phyloP scores from a whole-genome alignment of 2,113 vertebrate genomes.

The Columba janthina region DNA sequence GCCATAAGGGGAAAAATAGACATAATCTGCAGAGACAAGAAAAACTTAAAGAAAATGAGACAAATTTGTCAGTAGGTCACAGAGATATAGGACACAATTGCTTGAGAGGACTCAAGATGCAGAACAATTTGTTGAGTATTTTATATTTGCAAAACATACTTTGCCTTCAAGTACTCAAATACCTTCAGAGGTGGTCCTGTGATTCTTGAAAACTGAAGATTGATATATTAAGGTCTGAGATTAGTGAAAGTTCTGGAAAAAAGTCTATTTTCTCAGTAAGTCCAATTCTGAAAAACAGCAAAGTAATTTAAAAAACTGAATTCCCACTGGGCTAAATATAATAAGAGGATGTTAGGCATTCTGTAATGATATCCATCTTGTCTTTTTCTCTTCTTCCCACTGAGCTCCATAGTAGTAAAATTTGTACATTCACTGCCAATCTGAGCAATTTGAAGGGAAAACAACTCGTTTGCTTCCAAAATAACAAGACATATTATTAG shows the following conservation, averaged over 20 bases:
- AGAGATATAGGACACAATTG: neutral
- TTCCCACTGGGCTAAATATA: neutral
- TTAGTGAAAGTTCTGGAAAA: neutral
- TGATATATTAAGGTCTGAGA: neutral
- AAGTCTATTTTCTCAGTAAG: neutral
- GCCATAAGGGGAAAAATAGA: neutral
- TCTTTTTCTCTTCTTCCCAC: neutral
- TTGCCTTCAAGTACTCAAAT: neutral
- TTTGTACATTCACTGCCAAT: neutral
- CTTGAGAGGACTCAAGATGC: neutral
- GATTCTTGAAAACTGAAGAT: neutral
- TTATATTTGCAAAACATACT: neutral
- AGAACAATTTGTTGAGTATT: neutral
- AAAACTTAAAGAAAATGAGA: neutral
- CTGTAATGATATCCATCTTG: neutral
- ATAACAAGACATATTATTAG: slow-evolving; percentile 3
- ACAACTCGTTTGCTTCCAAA: neutral
- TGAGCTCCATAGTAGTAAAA: neutral
- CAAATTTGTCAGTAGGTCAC: neutral
- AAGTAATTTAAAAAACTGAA: neutral
- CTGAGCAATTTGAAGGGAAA: slow-evolving; percentile 1
- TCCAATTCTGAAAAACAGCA: neutral
- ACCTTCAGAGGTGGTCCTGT: neutral
- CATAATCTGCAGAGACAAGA: neutral
- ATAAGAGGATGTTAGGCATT: neutral